Evolutionary conservation across 2,888 invertebrate genomes (phyloP).

Genomic region (Lasioglossum oenotherae): DNA sequence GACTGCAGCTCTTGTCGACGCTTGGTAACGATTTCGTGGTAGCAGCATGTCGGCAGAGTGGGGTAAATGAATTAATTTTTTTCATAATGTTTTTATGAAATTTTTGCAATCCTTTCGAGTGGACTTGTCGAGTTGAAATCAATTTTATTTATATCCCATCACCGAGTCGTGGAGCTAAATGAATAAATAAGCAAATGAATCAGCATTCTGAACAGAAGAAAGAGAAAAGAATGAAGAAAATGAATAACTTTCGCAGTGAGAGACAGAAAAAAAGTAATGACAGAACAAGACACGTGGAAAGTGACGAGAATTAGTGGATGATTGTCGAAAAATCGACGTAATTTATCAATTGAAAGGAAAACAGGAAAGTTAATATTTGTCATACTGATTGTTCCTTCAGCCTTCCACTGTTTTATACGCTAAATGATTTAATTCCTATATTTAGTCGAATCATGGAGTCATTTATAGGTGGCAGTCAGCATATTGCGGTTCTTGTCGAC

Average conservation of each 20-base stretch:
- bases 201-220: not conserved
- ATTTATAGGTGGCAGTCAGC: not conserved
- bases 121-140: no score
- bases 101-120: not conserved
- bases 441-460: not conserved
- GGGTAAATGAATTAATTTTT: not conserved
- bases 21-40: not conserved
- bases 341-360: not conserved
- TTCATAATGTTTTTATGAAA: not conserved
- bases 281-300: not conserved
- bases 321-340: not conserved
- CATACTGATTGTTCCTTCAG: not conserved
- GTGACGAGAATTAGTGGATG: not conserved
- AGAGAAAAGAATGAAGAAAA: not conserved
- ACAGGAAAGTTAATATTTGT: not conserved
- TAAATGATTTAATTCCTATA: not conserved
- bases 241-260: not conserved
- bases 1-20: not conserved
- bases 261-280: not conserved
- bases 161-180: not conserved
- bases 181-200: not conserved
- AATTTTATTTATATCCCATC: no score
- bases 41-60: not conserved
- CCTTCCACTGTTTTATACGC: not conserved
- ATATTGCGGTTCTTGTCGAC: not conserved